phyloP scores from a whole-genome alignment of 2,113 vertebrate genomes.

The Coracopsis vasa region DNA sequence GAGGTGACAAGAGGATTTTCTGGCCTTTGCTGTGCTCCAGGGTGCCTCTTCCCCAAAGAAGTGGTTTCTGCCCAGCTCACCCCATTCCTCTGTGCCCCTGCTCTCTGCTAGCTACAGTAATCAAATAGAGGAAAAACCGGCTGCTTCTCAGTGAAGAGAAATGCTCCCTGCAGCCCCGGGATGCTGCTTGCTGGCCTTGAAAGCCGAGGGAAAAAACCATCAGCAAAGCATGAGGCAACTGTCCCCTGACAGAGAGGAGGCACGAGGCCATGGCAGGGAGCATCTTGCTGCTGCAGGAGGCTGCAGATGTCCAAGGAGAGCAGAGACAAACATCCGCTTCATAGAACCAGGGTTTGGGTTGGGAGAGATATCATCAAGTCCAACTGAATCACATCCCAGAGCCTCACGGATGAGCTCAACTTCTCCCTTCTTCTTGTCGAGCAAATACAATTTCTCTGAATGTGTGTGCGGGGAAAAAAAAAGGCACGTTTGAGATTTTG shows the following conservation, averaged over 20 bases:
- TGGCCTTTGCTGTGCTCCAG: not conserved
- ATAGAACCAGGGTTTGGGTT: not conserved
- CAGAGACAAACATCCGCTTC: not conserved
- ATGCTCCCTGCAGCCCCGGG: not conserved
- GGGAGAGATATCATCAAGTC: not conserved
- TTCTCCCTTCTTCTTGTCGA: not conserved
- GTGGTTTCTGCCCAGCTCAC: not conserved
- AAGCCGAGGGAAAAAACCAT: not conserved
- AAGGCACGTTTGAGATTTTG: not conserved
- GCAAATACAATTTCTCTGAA: not conserved
- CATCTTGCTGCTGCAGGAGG: not conserved
- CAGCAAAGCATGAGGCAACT: not conserved
- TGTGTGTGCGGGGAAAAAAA: accelerated
- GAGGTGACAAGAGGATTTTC: not conserved
- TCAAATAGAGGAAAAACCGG: not conserved
- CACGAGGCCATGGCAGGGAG: not conserved
- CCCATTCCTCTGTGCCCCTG: not conserved
- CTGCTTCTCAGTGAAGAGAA: not conserved
- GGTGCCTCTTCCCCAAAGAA: not conserved
- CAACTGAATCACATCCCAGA: not conserved
- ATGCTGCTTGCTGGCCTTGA: not conserved
- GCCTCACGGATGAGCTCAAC: not conserved
- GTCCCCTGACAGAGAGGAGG: not conserved
- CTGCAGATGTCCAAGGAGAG: accelerated
- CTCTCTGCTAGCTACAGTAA: not conserved